Conservation (phyloP, 2,113 vertebrate species). For the Pogona vitticeps region DNA sequence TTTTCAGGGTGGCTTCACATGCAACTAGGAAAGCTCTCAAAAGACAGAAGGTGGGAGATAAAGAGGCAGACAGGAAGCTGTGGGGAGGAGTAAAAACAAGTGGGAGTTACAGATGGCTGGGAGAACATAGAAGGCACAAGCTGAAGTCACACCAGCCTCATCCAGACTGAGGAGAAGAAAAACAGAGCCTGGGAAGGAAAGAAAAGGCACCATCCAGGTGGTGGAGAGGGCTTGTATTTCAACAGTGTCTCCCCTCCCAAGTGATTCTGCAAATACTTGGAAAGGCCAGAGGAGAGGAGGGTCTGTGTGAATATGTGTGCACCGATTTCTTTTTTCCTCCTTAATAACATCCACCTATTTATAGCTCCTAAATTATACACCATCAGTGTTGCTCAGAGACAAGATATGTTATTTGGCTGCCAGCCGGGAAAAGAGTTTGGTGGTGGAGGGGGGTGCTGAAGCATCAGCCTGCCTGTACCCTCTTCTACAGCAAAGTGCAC, state of each 20-base stretch:
- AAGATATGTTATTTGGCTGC: slow-evolving; percentile 80
- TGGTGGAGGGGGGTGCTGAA: neutral
- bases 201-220: slow-evolving; percentile 14
- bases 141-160: slow-evolving; percentile 1
- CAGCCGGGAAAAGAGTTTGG: slow-evolving; percentile 60
- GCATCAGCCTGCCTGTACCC: neutral
- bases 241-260: slow-evolving; percentile 46
- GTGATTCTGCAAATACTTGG: slow-evolving; percentile 67
- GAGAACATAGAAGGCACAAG: slow-evolving; percentile 3
- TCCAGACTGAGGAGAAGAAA: slow-evolving; percentile 24
- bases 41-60: neutral
- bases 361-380: slow-evolving; percentile 80
- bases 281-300: slow-evolving; percentile 56
- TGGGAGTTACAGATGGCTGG: slow-evolving; percentile 48
- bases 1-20: neutral
- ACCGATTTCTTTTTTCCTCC: slow-evolving; percentile 48
- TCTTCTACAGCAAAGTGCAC: neutral
- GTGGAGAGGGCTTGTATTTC: neutral
- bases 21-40: slow-evolving; percentile 10
- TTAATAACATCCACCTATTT: slow-evolving; percentile 80
- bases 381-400: slow-evolving; percentile 70
- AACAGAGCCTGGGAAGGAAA: slow-evolving; percentile 23
- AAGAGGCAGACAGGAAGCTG: slow-evolving; percentile 36
- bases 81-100: slow-evolving; percentile 33
- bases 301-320: slow-evolving; percentile 44